Conservation (phyloP, 2,888 invertebrate species). For the Alcis repandata region DNA sequence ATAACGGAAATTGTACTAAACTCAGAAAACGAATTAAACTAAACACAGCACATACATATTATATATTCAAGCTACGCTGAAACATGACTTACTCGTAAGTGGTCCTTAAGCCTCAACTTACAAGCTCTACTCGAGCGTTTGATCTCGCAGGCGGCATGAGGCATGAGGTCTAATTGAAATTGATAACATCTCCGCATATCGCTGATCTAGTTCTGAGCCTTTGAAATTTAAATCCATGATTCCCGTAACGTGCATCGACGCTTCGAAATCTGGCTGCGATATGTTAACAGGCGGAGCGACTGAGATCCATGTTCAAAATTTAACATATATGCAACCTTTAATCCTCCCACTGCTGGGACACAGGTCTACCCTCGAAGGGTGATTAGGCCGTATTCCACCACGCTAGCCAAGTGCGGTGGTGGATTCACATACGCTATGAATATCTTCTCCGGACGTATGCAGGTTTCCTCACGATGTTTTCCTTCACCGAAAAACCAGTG, state of each 20-base stretch:
- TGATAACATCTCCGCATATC: slow-evolving; percentile 39
- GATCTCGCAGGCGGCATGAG: slow-evolving; percentile 21
- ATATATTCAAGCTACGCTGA: neutral
- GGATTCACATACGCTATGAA: too few relatives aligned
- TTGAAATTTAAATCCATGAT: slow-evolving; percentile 46
- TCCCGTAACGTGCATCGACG: slow-evolving; percentile 23
- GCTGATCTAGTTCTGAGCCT: slow-evolving; percentile 40
- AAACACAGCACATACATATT: neutral
- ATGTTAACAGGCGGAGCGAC: slow-evolving; percentile 8
- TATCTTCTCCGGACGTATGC: too few relatives aligned
- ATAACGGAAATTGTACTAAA: too few relatives aligned
- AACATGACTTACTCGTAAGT: slow-evolving; percentile 7
- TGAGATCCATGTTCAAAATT: neutral
- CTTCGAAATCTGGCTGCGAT: slow-evolving; percentile 7
- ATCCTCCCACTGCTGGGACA: too few relatives aligned
- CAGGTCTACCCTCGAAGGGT: too few relatives aligned
- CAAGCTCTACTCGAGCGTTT: slow-evolving; percentile 15
- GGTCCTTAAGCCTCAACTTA: slow-evolving; percentile 13
- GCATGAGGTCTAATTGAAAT: slow-evolving; percentile 31
- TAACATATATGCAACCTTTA: too few relatives aligned
- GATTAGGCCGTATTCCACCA: too few relatives aligned
- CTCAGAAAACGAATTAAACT: too few relatives aligned
- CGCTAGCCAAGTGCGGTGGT: too few relatives aligned
- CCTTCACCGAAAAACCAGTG: too few relatives aligned
- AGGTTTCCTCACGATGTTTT: too few relatives aligned